These are phyloP conservation scores for Butorides virescens DNA, from an alignment of 2,113 vertebrate species.

Conservation along the genomic window DNA sequence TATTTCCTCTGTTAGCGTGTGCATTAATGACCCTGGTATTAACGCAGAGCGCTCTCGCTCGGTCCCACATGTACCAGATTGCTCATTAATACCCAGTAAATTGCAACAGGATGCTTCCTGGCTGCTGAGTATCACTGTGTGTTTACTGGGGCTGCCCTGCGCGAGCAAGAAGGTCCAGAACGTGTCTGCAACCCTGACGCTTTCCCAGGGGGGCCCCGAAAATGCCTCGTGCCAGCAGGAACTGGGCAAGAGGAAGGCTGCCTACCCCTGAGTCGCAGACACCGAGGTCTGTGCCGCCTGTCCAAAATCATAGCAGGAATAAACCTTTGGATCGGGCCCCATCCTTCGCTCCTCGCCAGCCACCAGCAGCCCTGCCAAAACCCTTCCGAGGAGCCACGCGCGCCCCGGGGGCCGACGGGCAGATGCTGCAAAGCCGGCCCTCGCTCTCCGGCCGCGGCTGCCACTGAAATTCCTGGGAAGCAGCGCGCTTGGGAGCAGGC, in stretches of 20 bases:
- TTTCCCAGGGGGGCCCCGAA: background rate
- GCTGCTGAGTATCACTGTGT: background rate
- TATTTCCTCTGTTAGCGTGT: constrained; percentile 1
- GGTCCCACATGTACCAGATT: constrained; percentile 46
- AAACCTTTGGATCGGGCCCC: background rate
- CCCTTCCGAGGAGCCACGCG: background rate
- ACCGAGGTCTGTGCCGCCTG: accelerated
- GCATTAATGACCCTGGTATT: constrained; percentile 38
- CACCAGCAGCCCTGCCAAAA: background rate
- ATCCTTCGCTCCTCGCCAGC: accelerated
- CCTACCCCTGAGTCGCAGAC: background rate
- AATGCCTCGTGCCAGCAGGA: background rate
- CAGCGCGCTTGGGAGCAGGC: background rate
- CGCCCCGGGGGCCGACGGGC: too few species aligned
- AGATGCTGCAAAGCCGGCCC: background rate
- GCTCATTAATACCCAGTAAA: constrained; percentile 15
- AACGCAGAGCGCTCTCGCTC: background rate
- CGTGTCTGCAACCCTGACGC: background rate
- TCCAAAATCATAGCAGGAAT: background rate
- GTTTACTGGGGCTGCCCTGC: background rate
- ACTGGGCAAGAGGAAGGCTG: background rate
- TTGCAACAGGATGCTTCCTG: background rate
- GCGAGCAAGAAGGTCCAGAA: accelerated
- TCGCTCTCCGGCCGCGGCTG: accelerated
- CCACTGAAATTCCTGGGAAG: accelerated